A percentile compares a stretch with the other conserved stretches of the same genome.
phyloP scores from a whole-genome alignment of 2,888 invertebrate species.

The Digitonthophagus gazella region DNA sequence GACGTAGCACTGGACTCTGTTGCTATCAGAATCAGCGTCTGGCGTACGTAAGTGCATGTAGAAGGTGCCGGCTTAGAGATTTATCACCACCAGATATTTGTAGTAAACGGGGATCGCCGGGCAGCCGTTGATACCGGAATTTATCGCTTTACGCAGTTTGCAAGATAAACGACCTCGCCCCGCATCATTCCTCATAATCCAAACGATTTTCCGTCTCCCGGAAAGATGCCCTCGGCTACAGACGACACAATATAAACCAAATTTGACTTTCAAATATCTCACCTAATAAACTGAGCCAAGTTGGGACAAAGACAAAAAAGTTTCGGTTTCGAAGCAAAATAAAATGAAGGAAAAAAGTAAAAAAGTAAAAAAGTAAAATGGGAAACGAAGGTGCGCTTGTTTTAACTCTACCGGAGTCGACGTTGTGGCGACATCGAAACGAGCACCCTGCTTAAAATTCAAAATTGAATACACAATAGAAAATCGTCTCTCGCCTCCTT shows the following conservation, averaged over 20 bases:
- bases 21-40: not conserved
- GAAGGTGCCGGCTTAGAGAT: not conserved
- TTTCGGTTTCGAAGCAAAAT: not conserved
- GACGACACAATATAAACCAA: not conserved
- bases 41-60: not conserved
- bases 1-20: not conserved
- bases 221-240: not conserved
- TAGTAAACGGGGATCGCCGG: not conserved
- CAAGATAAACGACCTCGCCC: not conserved
- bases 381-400: not conserved
- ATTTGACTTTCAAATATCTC: constrained; percentile 11
- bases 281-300: constrained; percentile 1
- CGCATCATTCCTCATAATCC: not conserved
- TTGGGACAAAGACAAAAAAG: not conserved
- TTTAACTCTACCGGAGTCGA: not conserved
- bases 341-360: not conserved
- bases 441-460: constrained; percentile 27
- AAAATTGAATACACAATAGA: constrained; percentile 29
- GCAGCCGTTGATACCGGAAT: not conserved
- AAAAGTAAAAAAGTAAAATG: not conserved
- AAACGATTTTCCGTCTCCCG: constrained; percentile 4
- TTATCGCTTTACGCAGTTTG: not conserved
- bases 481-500: constrained; percentile 27
- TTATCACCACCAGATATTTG: not conserved
- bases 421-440: not conserved